A percentile compares a stretch with the other conserved stretches of the same genome.
Conservation (phyloP, 2,888 invertebrate species). For the Cryptophagus acutangulus region DNA sequence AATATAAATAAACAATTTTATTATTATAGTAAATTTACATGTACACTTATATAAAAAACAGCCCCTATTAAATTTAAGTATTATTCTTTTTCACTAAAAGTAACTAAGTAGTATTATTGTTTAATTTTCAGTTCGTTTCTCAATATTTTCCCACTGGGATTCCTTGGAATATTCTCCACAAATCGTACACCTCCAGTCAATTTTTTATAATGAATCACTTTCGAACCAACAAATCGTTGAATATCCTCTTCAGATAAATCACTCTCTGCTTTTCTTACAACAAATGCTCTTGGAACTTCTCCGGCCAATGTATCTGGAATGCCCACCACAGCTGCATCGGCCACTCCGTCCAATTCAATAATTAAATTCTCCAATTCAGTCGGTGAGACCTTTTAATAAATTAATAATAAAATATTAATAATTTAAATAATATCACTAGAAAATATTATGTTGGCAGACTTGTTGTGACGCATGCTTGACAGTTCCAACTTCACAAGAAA, state of each 20-base stretch:
- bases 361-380: slow-evolving; percentile 78
- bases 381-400: slow-evolving; percentile 71
- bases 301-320: slow-evolving; percentile 65
- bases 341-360: slow-evolving; percentile 64
- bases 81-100: no score
- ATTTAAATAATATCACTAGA: no score
- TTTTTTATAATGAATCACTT: slow-evolving; percentile 68
- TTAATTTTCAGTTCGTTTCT: slow-evolving; percentile 60
- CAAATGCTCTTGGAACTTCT: slow-evolving; percentile 70
- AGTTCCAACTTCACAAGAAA: no score
- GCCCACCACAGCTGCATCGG: slow-evolving; percentile 76
- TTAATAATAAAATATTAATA: no score
- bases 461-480: no score
- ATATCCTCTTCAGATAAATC: slow-evolving; percentile 56
- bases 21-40: no score
- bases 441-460: no score
- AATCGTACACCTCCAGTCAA: slow-evolving; percentile 67
- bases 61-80: no score
- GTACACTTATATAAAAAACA: no score
- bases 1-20: no score
- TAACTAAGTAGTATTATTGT: no score
- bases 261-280: slow-evolving; percentile 57
- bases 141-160: slow-evolving; percentile 71
- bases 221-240: slow-evolving; percentile 55
- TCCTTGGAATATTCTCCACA: slow-evolving; percentile 66